phyloP scores from a whole-genome alignment of 2,888 invertebrate genomes.

The Entomobrya multifasciata region DNA sequence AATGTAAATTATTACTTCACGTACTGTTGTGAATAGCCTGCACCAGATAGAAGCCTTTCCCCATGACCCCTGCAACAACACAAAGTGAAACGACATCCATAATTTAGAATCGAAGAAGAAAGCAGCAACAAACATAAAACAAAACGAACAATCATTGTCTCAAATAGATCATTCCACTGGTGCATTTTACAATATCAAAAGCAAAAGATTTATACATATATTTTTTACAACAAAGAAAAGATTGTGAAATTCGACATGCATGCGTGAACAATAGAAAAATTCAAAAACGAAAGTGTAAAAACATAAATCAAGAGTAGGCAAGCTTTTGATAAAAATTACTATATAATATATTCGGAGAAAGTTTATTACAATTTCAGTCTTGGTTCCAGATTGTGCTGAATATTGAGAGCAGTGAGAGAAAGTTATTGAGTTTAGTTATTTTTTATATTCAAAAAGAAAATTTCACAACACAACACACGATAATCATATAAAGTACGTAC shows the following conservation, averaged over 20 bases:
- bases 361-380: too few relatives aligned
- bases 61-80: constrained; percentile 80
- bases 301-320: background rate
- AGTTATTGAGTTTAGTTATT: background rate
- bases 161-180: too few relatives aligned
- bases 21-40: constrained; percentile 80
- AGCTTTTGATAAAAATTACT: background rate
- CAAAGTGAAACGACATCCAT: constrained; percentile 47
- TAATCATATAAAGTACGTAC: background rate
- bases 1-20: constrained; percentile 67
- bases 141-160: constrained; percentile 3
- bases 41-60: constrained; percentile 80
- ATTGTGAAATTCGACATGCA: too few relatives aligned
- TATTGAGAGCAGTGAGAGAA: background rate
- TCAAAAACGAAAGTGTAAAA: background rate
- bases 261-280: background rate
- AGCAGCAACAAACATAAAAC: background rate
- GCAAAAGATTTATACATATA: too few relatives aligned
- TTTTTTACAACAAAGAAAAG: too few relatives aligned
- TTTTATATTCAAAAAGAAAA: background rate
- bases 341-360: too few relatives aligned
- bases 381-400: background rate
- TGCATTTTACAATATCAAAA: too few relatives aligned
- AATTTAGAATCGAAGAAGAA: constrained; percentile 1
- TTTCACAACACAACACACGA: background rate